Base-by-base conservation (phyloP, 2,888 invertebrate genomes). In the Aspidiotus rigidus region DNA sequence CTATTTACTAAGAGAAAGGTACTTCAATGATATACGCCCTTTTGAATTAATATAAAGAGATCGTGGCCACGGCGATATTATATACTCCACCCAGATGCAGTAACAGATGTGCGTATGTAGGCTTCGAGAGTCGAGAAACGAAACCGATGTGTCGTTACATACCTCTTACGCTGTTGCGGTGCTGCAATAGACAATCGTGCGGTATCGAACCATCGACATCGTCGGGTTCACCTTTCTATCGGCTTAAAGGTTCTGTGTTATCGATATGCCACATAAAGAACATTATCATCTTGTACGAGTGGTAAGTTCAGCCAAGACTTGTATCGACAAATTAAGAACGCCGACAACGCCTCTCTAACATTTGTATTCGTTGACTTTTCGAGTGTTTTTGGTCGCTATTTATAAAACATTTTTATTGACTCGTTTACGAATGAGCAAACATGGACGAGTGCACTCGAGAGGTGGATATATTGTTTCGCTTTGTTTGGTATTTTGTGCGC, bases 41-140 rank as follows among this genome's bases (percentile, higher is more conserved):
- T 57, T 66, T 66, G 66, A 66, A 66, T 66, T 66, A 41, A 59
- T 44, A 66, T 66, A 66, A 66, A 66, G 28, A 66, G 66, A 66
- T 57, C 49, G 40, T 39, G 53, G 62, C 49, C 62, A 49, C 11
- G 53, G 49, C 62, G 28, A 63, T 63, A 49, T 53, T 49, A 63
- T 63, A 49, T 63, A 62, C 53, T 40, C 39, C 49, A 49, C 49
- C 49, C 49, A 49, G 49, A 49, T 49, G 49, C 49, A n/a, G 49
- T 49, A 64, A 64, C 63, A 63, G 63, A 63, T 63, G 63, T 54
- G 63, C 41, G 16, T 39, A 39, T 53, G 53, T 16, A 28, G 10
- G 49, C 49, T 49, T 49, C 11, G 49, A 11, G n/a, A 49, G 49
- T 49, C 49, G 49, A 11, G 49, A 49, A 49, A 49, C 6, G 49